A percentile compares a stretch with the other conserved stretches of the same genome.
These are phyloP conservation scores for Poeciliopsis presidionis DNA, from an alignment of 2,797 vertebrate genomes.

Conservation along the genomic window DNA sequence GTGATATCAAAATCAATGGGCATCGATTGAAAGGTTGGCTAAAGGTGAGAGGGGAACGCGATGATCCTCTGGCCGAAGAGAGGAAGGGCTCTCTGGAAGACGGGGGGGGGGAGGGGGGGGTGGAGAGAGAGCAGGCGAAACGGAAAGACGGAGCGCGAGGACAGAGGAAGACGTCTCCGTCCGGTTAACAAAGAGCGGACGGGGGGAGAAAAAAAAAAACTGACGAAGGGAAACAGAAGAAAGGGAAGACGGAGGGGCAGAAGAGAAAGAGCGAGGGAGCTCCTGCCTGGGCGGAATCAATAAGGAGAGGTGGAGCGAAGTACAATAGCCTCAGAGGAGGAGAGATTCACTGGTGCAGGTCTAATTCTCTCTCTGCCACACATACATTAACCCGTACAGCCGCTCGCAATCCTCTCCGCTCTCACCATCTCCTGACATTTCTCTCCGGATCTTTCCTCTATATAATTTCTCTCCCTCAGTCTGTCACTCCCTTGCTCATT, in stretches of 20 bases:
- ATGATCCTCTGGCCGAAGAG: slow-evolving; percentile 72
- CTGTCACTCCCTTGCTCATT: slow-evolving; percentile 54
- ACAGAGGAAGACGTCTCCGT: slow-evolving; percentile 50
- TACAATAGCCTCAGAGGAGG: slow-evolving; percentile 91
- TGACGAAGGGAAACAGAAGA: slow-evolving; percentile 36
- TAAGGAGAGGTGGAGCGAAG: slow-evolving; percentile 80
- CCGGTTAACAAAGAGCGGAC: slow-evolving; percentile 60
- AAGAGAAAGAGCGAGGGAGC: slow-evolving; percentile 51
- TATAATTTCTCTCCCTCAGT: slow-evolving; percentile 68
- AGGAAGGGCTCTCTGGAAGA: slow-evolving; percentile 55
- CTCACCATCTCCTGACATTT: slow-evolving; percentile 73
- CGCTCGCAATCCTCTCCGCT: slow-evolving; percentile 62
- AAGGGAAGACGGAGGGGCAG: slow-evolving; percentile 29
- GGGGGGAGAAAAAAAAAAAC: slow-evolving; percentile 1
- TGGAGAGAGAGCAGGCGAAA: neutral
- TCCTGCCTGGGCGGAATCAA: slow-evolving; percentile 76
- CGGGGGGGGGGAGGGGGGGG: neutral
- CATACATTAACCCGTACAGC: slow-evolving; percentile 43
- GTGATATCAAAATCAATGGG: slow-evolving; percentile 82
- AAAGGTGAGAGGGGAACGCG: slow-evolving; percentile 78
- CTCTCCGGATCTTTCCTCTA: slow-evolving; percentile 69
- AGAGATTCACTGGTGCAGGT: slow-evolving; percentile 91
- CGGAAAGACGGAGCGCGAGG: neutral
- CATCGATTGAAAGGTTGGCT: slow-evolving; percentile 77
- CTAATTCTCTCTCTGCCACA: slow-evolving; percentile 85